Evolutionary conservation across 1,140 invertebrate species (phyloP).

Genomic region (Drosophila repletoides): DNA sequence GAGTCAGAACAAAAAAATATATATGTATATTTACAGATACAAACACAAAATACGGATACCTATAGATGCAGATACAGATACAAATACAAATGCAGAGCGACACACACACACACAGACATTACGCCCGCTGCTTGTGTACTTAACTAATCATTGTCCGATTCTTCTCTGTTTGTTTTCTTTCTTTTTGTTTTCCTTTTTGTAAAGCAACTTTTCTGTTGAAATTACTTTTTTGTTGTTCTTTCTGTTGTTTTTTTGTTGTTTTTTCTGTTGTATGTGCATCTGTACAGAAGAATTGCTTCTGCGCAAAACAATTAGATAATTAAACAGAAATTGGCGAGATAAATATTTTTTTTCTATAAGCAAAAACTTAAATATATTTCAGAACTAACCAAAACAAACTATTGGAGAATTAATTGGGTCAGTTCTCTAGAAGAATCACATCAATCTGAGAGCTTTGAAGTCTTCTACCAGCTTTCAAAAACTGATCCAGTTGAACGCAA

Average conservation of each 20-base stretch:
- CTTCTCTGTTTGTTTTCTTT: slow-evolving; percentile 70
- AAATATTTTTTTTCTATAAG: too few species aligned
- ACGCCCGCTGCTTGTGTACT: slow-evolving; percentile 36
- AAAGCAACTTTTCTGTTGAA: slow-evolving; percentile 57
- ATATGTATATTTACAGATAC: slow-evolving; percentile 50
- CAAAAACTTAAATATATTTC: too few species aligned
- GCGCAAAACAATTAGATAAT: slow-evolving; percentile 17
- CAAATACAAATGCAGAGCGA: slow-evolving; percentile 22
- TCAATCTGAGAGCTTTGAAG: too few species aligned
- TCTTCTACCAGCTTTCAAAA: too few species aligned
- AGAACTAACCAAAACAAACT: slow-evolving; percentile 11
- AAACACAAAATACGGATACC: slow-evolving; percentile 40
- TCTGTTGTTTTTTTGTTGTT: slow-evolving; percentile 21
- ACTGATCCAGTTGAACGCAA: too few species aligned
- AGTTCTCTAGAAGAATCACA: background rate
- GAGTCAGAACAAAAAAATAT: slow-evolving; percentile 23
- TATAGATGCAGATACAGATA: slow-evolving; percentile 17
- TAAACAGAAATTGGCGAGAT: background rate
- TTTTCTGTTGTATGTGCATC: slow-evolving; percentile 5
- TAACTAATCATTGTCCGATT: slow-evolving; percentile 73
- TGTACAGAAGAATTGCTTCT: slow-evolving; percentile 17
- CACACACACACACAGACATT: slow-evolving; percentile 17
- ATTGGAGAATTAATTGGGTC: background rate
- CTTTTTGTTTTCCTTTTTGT: slow-evolving; percentile 67
- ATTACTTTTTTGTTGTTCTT: slow-evolving; percentile 60